Evolutionary conservation across 1,140 invertebrate species (phyloP).

Genomic region (Leptopilina clavipes): DNA sequence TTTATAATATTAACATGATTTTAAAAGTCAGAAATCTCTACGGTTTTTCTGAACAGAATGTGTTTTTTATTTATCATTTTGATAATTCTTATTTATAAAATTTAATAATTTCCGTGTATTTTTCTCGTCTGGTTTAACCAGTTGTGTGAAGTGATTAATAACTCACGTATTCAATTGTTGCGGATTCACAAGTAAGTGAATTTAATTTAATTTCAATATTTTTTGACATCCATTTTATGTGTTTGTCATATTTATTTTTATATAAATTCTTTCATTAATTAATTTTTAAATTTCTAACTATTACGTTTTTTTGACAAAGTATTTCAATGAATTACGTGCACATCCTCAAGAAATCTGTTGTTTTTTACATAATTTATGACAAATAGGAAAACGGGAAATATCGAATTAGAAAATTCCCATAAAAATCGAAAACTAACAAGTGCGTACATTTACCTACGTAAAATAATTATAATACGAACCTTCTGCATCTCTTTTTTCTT

Average conservation of each 20-base stretch:
- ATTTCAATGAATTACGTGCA: background rate
- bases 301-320: background rate
- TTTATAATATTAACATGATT: too few species aligned
- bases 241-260: background rate
- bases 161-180: constrained; percentile 10
- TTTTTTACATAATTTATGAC: background rate
- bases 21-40: background rate
- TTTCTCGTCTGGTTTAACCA: background rate
- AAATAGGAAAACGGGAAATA: background rate
- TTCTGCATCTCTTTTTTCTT: background rate
- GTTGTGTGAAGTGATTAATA: constrained; percentile 8
- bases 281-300: background rate
- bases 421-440: background rate
- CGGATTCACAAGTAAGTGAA: constrained; percentile 2
- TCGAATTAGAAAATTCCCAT: background rate
- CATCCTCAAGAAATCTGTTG: background rate
- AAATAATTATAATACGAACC: constrained; percentile 6
- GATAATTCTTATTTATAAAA: background rate
- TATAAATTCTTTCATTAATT: background rate
- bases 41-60: background rate
- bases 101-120: background rate
- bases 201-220: background rate
- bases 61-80: constrained; percentile 4
- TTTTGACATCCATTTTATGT: background rate
- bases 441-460: background rate